Evolutionary conservation across 2,113 vertebrate genomes (phyloP), one percentile per base, ranked within the genome.

Genomic region (Gavialis gangeticus): DNA sequence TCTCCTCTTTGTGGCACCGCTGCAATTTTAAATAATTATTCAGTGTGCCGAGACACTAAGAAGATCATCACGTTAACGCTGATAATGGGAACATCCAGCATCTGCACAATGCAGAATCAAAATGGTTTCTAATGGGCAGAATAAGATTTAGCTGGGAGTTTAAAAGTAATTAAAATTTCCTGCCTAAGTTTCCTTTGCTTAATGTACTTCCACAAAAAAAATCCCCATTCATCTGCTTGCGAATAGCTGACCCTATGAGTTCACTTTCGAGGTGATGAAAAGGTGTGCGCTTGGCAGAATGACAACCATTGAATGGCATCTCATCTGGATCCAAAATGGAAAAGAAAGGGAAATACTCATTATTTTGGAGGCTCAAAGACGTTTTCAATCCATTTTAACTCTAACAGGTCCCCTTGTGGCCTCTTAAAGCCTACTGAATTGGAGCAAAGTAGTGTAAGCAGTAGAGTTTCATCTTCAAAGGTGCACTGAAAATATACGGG

Each of bases 351-450:
- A 98, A 97, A 97, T 90, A 95, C 94, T 97, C 95, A 95, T 98
- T 98, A 96, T 97, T 97, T 97, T 95, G 96, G 92, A 97, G 94
- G 89, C 95, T 97, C 95, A 94, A 97, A 98, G 97, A 96, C 94
- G 94, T 96, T 97, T 97, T 96, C 94, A 96, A 97, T 96, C 92
- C 95, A 95, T 98, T 98, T 97, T 95, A 97, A 96, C 95, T 95
- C 94, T 97, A 97, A 97, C 94, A 84, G 83, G 79, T 97, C 84
- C 97, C 97, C 96, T 92, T 94, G 95, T 95, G 96, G 97, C 96
- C 96, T 97, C 97, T 97, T 98, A 98, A 98, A 98, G 96, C 94
- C 96, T 95, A 97, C 91, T 93, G 97, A 98, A 96, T 97, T 97
- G 97, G 92, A 97, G 97, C 93, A 97, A 97, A 98, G 95, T 92